Percentiles rank a stretch among this genome's conserved stretches.
phyloP scores from a whole-genome alignment of 1,140 invertebrate species.

The Aleiodes sp. region DNA sequence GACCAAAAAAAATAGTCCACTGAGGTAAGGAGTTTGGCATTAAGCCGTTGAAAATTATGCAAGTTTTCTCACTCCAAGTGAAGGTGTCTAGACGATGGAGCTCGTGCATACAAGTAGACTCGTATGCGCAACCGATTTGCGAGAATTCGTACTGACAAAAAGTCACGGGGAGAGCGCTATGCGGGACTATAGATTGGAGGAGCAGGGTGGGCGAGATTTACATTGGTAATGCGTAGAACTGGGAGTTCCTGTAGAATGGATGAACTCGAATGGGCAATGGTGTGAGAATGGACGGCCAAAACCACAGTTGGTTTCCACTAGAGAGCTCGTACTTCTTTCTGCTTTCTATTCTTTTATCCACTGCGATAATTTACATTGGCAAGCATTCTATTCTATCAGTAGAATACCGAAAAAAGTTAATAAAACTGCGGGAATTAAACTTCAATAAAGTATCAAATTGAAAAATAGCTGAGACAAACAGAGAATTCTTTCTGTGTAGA shows the following conservation, averaged over 20 bases:
- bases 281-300: no score
- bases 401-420: no score
- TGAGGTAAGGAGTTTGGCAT: slow-evolving; percentile 55
- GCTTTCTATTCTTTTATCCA: no score
- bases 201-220: slow-evolving; percentile 46
- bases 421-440: no score
- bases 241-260: slow-evolving; percentile 34
- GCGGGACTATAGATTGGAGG: background rate
- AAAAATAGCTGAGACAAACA: no score
- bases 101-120: slow-evolving; percentile 29
- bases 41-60: slow-evolving; percentile 60
- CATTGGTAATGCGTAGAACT: slow-evolving; percentile 50
- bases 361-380: no score
- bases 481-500: no score
- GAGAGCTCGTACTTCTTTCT: no score
- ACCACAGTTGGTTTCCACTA: no score
- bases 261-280: slow-evolving; percentile 15
- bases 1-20: slow-evolving; percentile 19
- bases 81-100: slow-evolving; percentile 50
- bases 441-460: no score
- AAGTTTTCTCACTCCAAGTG: slow-evolving; percentile 45
- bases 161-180: slow-evolving; percentile 37
- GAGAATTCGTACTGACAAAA: slow-evolving; percentile 54
- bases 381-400: no score
- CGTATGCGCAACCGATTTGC: slow-evolving; percentile 56